Conservation (phyloP, 2,797 vertebrate species). For the Benthosema pterotum region DNA sequence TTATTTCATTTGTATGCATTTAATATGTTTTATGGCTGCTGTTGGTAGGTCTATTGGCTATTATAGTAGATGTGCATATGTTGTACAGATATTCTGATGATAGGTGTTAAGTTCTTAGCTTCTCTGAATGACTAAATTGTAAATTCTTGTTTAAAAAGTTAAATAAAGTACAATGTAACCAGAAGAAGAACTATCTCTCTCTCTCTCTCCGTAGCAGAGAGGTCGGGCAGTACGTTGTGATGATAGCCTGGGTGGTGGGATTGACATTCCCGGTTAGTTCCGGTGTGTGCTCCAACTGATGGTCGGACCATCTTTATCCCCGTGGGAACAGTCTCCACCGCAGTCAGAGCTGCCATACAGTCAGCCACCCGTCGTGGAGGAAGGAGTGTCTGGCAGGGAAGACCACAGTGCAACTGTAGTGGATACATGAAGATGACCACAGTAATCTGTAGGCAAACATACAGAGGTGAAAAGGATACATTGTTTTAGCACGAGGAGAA, state of each 20-base stretch:
- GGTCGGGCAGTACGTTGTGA: constrained; percentile 26
- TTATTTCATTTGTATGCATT: no score
- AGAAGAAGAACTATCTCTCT: neutral
- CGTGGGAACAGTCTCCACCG: constrained; percentile 35
- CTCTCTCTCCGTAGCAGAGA: constrained; percentile 10
- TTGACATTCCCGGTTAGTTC: constrained; percentile 53
- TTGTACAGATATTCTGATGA: no score
- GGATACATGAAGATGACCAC: neutral
- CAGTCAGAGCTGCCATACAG: constrained; percentile 2
- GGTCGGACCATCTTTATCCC: constrained; percentile 40
- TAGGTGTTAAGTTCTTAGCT: no score
- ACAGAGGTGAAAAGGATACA: no score
- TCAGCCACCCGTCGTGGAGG: neutral
- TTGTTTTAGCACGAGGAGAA: no score
- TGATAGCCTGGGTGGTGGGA: constrained; percentile 40
- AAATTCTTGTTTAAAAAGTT: no score
- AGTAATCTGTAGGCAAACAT: neutral
- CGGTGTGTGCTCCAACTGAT: constrained; percentile 35
- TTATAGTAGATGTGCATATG: no score
- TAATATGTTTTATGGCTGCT: no score
- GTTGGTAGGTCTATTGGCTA: no score
- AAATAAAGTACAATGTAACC: no score
- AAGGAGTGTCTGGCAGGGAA: neutral
- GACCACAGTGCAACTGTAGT: neutral
- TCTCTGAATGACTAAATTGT: no score